Percentiles rank a stretch among this genome's conserved stretches.
Evolutionary conservation across 2,888 invertebrate species (phyloP).

Genomic region (Iselma pallidipennis): DNA sequence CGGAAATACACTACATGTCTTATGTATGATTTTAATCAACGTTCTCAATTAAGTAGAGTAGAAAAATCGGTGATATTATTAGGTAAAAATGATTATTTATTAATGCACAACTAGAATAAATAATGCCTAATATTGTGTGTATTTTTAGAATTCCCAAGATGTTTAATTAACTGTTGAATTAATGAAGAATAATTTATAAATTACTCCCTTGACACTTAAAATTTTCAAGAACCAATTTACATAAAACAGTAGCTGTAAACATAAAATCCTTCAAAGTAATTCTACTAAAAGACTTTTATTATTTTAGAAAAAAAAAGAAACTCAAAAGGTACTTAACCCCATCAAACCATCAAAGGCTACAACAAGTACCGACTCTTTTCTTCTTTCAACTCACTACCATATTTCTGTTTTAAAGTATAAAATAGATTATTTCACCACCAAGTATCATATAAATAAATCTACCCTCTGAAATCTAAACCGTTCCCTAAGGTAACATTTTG

Average conservation of each 20-base stretch:
- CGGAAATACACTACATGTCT: neutral
- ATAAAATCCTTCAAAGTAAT: too few species aligned
- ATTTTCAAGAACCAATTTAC: neutral
- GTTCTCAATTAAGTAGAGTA: neutral
- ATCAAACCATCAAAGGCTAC: neutral
- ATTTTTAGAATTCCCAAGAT: too few species aligned
- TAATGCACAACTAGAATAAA: too few species aligned
- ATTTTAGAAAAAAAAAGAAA: neutral
- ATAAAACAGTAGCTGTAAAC: neutral
- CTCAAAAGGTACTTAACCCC: neutral
- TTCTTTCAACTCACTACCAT: too few species aligned
- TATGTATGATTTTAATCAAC: neutral
- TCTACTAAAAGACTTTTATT: neutral
- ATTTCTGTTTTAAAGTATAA: too few species aligned
- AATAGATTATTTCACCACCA: neutral
- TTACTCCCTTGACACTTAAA: neutral
- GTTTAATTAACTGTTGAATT: too few species aligned
- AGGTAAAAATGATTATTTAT: too few species aligned
- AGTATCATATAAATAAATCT: neutral
- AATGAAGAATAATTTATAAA: neutral
- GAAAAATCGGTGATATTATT: too few species aligned
- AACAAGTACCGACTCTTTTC: neutral
- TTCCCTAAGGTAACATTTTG: too few species aligned
- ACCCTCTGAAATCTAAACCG: too few species aligned
- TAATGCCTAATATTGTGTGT: too few species aligned